These are phyloP conservation scores for Danionella cerebrum DNA, from an alignment of 2,113 vertebrate species.

Conservation along the genomic window DNA sequence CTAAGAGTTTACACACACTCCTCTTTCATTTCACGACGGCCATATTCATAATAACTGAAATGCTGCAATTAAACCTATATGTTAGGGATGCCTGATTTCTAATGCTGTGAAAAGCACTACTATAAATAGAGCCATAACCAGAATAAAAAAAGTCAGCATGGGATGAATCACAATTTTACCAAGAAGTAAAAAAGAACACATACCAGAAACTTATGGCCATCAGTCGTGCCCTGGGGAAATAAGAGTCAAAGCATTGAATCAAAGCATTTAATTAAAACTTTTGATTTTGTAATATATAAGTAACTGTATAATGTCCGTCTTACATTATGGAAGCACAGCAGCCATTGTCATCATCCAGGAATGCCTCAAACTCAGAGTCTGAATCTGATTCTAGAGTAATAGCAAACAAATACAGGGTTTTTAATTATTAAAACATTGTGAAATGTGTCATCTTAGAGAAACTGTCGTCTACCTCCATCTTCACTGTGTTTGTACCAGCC, in stretches of 20 bases:
- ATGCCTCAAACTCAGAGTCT: conserved; percentile 59
- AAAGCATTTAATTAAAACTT: neutral
- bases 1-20: too few species aligned
- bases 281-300: neutral
- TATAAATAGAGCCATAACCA: too few species aligned
- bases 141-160: too few species aligned
- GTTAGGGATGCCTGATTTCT: too few species aligned
- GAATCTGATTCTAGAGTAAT: conserved; percentile 69
- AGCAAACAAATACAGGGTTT: too few species aligned
- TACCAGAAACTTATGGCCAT: conserved; percentile 72
- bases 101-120: too few species aligned
- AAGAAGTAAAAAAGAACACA: conserved; percentile 19
- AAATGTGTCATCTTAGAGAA: neutral
- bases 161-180: too few species aligned
- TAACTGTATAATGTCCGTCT: neutral
- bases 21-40: too few species aligned
- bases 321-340: conserved; percentile 68
- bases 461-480: conserved; percentile 49
- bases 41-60: too few species aligned
- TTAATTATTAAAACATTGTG: neutral
- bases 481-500: conserved; percentile 72
- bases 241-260: neutral
- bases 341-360: conserved; percentile 65
- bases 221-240: conserved; percentile 59
- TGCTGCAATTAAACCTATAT: too few species aligned